A percentile compares a stretch with the other conserved stretches of the same genome.
Conservation (phyloP, 2,888 invertebrate species). For the Heteromyza rotundicornis region DNA sequence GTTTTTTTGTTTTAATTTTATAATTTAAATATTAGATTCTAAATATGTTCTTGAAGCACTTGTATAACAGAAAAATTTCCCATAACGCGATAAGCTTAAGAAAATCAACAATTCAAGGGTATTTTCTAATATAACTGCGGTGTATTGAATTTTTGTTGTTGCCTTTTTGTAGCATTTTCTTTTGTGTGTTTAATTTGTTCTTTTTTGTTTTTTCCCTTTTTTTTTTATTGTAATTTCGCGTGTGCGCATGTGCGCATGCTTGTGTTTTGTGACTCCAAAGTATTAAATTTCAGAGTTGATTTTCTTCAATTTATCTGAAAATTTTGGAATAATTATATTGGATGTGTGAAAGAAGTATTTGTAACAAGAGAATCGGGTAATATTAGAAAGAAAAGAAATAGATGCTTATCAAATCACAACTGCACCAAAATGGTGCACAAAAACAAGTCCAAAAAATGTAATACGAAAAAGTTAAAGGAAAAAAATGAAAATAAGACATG, state of each 20-base stretch:
- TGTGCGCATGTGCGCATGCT: background rate
- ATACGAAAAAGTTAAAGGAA: background rate
- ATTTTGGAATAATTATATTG: slow-evolving; percentile 5
- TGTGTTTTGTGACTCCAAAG: background rate
- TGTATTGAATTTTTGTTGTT: too few relatives aligned
- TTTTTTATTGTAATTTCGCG: slow-evolving; percentile 3
- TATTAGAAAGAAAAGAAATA: background rate
- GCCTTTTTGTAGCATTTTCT: background rate
- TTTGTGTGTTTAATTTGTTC: background rate
- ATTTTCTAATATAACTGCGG: too few relatives aligned
- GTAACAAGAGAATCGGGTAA: background rate
- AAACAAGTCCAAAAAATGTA: background rate
- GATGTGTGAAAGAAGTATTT: background rate
- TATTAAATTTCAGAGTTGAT: slow-evolving; percentile 7
- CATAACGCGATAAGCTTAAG: slow-evolving; percentile 29
- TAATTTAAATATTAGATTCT: slow-evolving; percentile 38
- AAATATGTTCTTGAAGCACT: slow-evolving; percentile 36
- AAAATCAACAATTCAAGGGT: slow-evolving; percentile 27
- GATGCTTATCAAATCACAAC: background rate
- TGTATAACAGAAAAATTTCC: slow-evolving; percentile 34
- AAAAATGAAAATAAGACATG: background rate
- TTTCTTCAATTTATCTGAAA: slow-evolving; percentile 9
- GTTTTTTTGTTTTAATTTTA: slow-evolving; percentile 29
- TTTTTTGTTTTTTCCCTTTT: background rate
- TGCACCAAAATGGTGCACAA: background rate